A percentile compares a stretch with the other conserved stretches of the same genome.
Evolutionary conservation across 2,888 invertebrate species (phyloP).

Genomic region (Nomada ferruginata): DNA sequence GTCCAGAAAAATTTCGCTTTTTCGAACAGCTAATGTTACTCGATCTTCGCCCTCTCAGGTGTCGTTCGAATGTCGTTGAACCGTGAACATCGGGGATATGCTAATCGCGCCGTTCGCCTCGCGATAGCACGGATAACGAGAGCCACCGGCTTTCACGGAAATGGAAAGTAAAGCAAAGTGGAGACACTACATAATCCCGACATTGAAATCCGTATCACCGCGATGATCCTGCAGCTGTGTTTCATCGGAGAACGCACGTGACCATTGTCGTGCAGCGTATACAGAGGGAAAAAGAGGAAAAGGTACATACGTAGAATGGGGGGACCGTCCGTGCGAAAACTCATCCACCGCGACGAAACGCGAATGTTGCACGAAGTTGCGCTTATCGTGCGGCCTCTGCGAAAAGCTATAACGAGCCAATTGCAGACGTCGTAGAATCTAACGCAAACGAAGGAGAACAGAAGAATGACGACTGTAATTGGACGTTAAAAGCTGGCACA

Average conservation of each 20-base stretch:
- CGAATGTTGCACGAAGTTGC: neutral
- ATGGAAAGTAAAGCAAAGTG: slow-evolving; percentile 42
- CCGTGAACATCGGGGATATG: neutral
- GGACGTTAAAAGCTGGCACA: neutral
- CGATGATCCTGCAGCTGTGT: slow-evolving; percentile 5
- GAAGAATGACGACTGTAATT: neutral
- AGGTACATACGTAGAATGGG: slow-evolving; percentile 10
- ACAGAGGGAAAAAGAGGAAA: slow-evolving; percentile 30
- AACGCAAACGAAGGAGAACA: no score
- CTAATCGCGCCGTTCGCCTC: slow-evolving; percentile 15
- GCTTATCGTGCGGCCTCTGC: neutral
- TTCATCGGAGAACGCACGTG: slow-evolving; percentile 6
- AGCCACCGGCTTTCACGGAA: slow-evolving; percentile 19
- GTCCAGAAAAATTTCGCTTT: slow-evolving; percentile 2
- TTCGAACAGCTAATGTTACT: neutral
- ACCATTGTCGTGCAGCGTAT: slow-evolving; percentile 73
- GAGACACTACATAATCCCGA: neutral
- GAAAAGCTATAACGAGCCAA: slow-evolving; percentile 4
- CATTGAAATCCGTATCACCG: slow-evolving; percentile 22
- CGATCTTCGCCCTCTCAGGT: neutral
- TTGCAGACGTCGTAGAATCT: neutral
- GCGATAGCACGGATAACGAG: slow-evolving; percentile 16
- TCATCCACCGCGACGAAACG: slow-evolving; percentile 43
- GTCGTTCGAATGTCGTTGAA: neutral
- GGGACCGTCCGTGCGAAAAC: slow-evolving; percentile 49